Conservation (phyloP, 2,888 invertebrate genomes). For the Cinara cedri region DNA sequence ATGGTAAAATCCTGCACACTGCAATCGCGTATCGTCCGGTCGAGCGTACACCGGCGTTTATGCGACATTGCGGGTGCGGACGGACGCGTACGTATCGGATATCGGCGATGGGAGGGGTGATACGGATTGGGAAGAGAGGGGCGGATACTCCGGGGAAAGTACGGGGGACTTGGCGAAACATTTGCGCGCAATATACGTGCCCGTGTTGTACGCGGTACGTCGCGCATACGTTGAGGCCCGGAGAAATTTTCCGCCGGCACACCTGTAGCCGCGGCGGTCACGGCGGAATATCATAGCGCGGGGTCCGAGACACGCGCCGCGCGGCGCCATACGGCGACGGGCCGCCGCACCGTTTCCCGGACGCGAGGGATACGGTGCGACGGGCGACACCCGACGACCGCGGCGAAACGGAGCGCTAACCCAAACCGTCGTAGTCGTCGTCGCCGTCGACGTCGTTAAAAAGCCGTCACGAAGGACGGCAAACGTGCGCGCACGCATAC, state of each 20-base stretch:
- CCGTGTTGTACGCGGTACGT: neutral
- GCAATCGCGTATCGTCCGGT: too few species aligned
- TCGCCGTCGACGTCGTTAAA: slow-evolving; percentile 49
- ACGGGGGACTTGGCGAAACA: slow-evolving; percentile 30
- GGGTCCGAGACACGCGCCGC: slow-evolving; percentile 33
- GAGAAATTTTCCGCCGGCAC: slow-evolving; percentile 14
- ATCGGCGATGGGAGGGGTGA: too few species aligned
- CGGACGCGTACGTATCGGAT: neutral
- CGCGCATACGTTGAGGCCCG: neutral
- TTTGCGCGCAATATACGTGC: neutral
- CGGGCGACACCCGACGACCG: neutral
- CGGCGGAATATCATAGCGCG: neutral
- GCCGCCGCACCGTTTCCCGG: too few species aligned
- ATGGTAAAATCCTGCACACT: too few species aligned
- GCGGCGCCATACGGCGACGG: slow-evolving; percentile 1
- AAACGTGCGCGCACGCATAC: too few species aligned
- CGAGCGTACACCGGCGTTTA: neutral
- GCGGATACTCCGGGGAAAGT: slow-evolving; percentile 22
- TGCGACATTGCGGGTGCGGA: too few species aligned
- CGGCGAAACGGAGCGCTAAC: neutral
- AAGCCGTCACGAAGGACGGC: slow-evolving; percentile 38
- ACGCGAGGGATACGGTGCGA: neutral
- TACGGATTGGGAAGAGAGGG: too few species aligned
- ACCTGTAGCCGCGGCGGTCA: slow-evolving; percentile 48
- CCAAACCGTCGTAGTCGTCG: neutral